phyloP scores from a whole-genome alignment of 2,113 vertebrate genomes.

The Mungos mungo region DNA sequence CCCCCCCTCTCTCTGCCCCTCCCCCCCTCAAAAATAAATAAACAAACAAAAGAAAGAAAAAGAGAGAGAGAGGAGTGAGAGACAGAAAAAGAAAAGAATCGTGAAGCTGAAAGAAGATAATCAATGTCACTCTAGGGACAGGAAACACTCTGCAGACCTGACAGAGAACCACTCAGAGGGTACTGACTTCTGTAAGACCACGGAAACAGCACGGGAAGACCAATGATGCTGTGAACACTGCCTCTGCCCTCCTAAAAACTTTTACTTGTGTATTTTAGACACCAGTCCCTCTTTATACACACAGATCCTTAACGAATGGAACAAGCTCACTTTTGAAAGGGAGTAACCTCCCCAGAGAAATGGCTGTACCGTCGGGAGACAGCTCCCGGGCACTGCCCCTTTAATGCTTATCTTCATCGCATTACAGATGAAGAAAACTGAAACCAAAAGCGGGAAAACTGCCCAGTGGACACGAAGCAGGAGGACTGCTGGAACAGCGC shows the following conservation, averaged over 20 bases:
- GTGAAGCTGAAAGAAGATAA: neutral
- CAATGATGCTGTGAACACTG: neutral
- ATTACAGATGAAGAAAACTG: neutral
- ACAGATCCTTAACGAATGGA: neutral
- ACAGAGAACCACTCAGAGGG: neutral
- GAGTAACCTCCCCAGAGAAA: slow-evolving; percentile 15
- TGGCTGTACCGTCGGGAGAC: neutral
- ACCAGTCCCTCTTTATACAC: neutral
- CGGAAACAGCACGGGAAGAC: neutral
- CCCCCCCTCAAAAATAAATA: no score
- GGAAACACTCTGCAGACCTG: slow-evolving; percentile 9
- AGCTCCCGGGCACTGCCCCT: neutral
- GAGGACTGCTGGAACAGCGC: neutral
- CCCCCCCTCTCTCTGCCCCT: no score
- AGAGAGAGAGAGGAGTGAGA: no score
- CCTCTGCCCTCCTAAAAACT: neutral
- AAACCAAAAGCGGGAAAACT: neutral
- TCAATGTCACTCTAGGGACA: neutral
- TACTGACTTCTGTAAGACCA: neutral
- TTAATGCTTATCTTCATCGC: neutral
- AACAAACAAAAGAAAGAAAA: no score
- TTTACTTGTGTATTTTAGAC: slow-evolving; percentile 26
- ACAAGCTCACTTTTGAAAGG: neutral
- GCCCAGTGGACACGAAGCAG: slow-evolving; percentile 29
- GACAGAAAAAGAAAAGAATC: neutral